phyloP scores from a whole-genome alignment of 2,113 vertebrate genomes.

The Poeciliopsis retropinna region DNA sequence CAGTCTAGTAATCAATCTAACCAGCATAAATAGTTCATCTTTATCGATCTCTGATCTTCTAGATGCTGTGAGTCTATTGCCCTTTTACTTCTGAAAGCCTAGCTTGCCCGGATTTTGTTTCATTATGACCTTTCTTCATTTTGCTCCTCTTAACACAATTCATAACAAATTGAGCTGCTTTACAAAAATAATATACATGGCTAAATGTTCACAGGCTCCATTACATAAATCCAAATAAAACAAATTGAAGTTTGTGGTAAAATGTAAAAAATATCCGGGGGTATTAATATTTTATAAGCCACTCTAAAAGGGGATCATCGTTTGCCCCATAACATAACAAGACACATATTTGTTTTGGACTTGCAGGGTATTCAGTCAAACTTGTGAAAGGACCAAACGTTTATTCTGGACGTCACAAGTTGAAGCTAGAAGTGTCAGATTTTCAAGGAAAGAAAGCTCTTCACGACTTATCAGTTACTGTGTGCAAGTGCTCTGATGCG shows the following conservation, averaged over 20 bases:
- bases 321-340: not conserved
- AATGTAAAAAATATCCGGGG: not conserved
- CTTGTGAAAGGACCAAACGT: constrained; percentile 57
- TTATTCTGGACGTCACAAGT: constrained; percentile 27
- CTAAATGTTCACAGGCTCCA: not conserved
- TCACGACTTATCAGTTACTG: constrained; percentile 67
- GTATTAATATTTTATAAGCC: not conserved
- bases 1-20: not conserved
- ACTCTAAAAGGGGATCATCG: not conserved
- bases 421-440: constrained; percentile 66
- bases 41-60: too few relatives aligned
- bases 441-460: constrained; percentile 35
- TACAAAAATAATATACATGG: not conserved
- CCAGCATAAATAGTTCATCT: too few relatives aligned
- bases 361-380: constrained; percentile 55
- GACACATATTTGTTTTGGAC: not conserved
- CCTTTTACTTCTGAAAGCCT: too few relatives aligned
- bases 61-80: too few relatives aligned
- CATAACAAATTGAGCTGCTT: not conserved
- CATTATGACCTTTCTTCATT: too few relatives aligned
- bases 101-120: too few relatives aligned
- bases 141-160: not conserved
- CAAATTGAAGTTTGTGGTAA: not conserved
- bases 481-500: constrained; percentile 62
- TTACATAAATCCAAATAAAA: not conserved